A percentile compares a stretch with the other conserved stretches of the same genome.
Evolutionary conservation across 2,797 vertebrate genomes (phyloP).

Genomic region (Thamnophis elegans): DNA sequence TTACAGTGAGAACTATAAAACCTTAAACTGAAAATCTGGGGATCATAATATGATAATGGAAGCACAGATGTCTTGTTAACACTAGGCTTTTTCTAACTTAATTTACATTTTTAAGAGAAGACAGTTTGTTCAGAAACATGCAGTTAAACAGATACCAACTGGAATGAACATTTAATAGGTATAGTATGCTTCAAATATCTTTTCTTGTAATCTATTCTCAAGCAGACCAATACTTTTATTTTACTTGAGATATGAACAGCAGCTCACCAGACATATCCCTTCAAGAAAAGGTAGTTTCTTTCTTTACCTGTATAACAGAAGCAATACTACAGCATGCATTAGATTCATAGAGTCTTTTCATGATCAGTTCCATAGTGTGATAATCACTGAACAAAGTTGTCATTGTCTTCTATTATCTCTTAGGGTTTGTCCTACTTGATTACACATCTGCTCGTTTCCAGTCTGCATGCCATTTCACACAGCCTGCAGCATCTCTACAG

Average conservation of each 20-base stretch:
- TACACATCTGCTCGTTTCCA: not conserved
- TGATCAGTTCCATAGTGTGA: not conserved
- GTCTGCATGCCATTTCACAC: not conserved
- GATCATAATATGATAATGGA: slow-evolving; percentile 51
- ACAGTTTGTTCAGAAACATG: slow-evolving; percentile 44
- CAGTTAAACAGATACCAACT: slow-evolving; percentile 56
- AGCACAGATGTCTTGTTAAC: slow-evolving; percentile 45
- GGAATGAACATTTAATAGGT: slow-evolving; percentile 24
- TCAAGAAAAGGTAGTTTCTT: not conserved
- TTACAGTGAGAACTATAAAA: slow-evolving; percentile 59
- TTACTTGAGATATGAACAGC: not conserved
- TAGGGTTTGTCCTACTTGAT: not conserved
- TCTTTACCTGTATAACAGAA: not conserved
- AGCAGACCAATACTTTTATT: not conserved
- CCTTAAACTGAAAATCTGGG: slow-evolving; percentile 54
- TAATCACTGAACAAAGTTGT: not conserved
- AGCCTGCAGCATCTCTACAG: not conserved
- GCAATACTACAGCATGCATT: not conserved
- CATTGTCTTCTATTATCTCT: not conserved
- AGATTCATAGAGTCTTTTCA: not conserved
- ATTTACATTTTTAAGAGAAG: slow-evolving; percentile 43
- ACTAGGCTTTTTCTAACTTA: slow-evolving; percentile 47
- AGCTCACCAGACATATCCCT: not conserved
- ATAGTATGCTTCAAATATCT: slow-evolving; percentile 22
- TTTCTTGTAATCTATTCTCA: not conserved